Conservation (phyloP, 2,888 invertebrate genomes). For the Ophioninae sp. region DNA sequence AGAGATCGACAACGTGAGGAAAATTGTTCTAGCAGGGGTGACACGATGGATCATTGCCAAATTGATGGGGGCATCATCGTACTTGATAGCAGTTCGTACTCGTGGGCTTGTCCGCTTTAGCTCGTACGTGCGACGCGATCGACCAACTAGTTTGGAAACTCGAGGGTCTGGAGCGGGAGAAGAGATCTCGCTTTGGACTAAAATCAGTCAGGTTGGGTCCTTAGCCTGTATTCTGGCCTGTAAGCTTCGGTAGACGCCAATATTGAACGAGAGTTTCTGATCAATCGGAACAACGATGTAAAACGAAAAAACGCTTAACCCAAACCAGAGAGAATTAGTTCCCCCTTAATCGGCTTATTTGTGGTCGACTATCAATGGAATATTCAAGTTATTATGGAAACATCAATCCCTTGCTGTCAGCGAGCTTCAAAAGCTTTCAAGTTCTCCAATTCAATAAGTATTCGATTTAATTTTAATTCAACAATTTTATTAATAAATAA, state of each 20-base stretch:
- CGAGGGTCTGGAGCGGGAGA: conserved; percentile 31
- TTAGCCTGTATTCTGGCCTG: neutral
- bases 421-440: neutral
- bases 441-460: no score
- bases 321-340: conserved; percentile 13
- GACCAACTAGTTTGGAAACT: conserved; percentile 44
- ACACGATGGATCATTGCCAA: neutral
- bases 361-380: neutral
- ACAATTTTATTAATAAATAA: no score
- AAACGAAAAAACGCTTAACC: neutral
- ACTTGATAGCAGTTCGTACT: neutral
- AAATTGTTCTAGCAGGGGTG: neutral
- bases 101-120: neutral
- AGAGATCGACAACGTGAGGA: neutral
- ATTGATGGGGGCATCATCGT: neutral
- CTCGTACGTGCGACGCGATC: neutral
- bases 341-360: conserved; percentile 28
- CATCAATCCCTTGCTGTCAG: neutral
- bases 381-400: neutral
- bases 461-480: no score
- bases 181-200: conserved; percentile 13
- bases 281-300: neutral
- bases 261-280: conserved; percentile 22
- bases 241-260: neutral
- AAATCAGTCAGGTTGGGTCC: neutral